Conservation (phyloP, 2,797 vertebrate species). For the Taeniopygia guttata region DNA sequence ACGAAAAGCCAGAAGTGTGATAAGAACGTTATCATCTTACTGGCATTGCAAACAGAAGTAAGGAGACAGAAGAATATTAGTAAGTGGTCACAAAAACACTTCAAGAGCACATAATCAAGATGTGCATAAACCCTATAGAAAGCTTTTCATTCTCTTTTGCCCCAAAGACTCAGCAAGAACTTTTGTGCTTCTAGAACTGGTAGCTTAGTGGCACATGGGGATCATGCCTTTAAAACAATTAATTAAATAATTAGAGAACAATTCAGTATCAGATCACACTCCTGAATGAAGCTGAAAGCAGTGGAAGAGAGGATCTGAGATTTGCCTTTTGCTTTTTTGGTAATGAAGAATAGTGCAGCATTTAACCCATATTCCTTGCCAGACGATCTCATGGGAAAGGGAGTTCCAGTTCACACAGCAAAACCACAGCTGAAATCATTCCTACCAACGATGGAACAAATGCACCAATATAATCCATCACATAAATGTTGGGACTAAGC, state of each 20-base stretch:
- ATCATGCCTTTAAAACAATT: background rate
- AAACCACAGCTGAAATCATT: background rate
- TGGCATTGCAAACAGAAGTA: background rate
- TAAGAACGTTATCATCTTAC: background rate
- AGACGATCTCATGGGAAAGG: background rate
- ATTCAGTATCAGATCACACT: background rate
- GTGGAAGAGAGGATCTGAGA: background rate
- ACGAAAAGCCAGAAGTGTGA: background rate
- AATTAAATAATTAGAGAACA: background rate
- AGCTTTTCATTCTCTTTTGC: background rate
- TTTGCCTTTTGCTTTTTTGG: background rate
- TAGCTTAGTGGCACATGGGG: background rate
- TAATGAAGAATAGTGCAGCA: background rate
- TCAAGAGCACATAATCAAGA: background rate
- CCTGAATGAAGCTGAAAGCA: background rate
- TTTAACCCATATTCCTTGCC: background rate
- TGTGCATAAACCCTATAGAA: background rate
- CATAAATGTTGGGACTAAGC: background rate
- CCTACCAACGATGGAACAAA: background rate
- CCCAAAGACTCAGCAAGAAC: background rate
- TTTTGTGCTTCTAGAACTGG: background rate
- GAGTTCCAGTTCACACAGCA: background rate
- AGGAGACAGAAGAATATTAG: background rate
- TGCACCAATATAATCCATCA: background rate
- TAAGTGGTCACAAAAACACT: background rate